These are phyloP conservation scores for Fopius arisanus DNA, from an alignment of 1,140 invertebrate genomes.

Conservation along the genomic window DNA sequence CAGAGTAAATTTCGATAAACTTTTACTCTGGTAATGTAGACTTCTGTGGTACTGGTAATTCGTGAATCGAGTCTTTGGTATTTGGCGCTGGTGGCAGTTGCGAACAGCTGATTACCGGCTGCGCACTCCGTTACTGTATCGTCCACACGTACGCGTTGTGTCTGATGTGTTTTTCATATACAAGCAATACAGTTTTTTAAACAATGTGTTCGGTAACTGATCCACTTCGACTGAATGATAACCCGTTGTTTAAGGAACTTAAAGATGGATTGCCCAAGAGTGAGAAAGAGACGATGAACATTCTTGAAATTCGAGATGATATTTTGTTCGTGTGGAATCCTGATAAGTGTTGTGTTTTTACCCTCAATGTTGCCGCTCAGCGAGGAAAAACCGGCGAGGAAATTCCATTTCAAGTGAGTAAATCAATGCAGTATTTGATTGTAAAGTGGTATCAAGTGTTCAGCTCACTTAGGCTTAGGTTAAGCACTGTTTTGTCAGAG, in stretches of 20 bases:
- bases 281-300: constrained; percentile 69
- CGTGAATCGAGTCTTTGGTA: no score
- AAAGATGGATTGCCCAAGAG: constrained; percentile 65
- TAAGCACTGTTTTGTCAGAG: no score
- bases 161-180: constrained; percentile 64
- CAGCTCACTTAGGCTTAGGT: no score
- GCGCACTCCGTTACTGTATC: constrained; percentile 50
- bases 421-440: not conserved
- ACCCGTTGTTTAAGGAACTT: constrained; percentile 69
- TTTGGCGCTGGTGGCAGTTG: not conserved
- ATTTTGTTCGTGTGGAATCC: constrained; percentile 73
- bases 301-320: constrained; percentile 70
- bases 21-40: not conserved
- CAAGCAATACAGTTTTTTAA: constrained; percentile 15
- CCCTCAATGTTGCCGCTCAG: constrained; percentile 68
- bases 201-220: constrained; percentile 68
- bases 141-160: constrained; percentile 19
- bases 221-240: constrained; percentile 66
- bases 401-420: constrained; percentile 68
- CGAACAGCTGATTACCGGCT: constrained; percentile 9
- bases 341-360: constrained; percentile 69
- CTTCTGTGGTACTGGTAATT: not conserved
- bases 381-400: constrained; percentile 62
- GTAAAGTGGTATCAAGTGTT: no score
- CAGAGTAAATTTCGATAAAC: not conserved